Conservation (phyloP, 2,888 invertebrate genomes). For the Macrophya annulata region DNA sequence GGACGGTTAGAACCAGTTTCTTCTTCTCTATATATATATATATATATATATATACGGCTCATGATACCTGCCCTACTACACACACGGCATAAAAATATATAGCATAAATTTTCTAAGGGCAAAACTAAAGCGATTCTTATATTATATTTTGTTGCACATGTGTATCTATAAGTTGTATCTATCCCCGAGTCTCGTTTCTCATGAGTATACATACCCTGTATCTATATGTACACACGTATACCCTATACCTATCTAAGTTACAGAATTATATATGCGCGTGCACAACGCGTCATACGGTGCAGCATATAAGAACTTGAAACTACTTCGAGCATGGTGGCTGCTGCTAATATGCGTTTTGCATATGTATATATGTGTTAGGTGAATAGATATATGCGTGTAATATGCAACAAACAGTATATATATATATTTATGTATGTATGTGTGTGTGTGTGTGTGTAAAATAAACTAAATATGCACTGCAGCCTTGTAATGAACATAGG, state of each 20-base stretch:
- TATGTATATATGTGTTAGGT: not conserved
- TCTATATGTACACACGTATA: too few relatives aligned
- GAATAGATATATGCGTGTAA: not conserved
- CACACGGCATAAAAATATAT: too few relatives aligned
- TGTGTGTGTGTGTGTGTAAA: not conserved
- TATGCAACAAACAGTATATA: not conserved
- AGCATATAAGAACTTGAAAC: slow-evolving; percentile 9
- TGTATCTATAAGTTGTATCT: too few relatives aligned
- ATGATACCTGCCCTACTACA: too few relatives aligned
- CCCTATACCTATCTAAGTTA: not conserved
- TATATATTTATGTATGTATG: too few relatives aligned
- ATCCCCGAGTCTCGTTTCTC: not conserved
- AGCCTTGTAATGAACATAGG: not conserved
- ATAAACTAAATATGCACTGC: not conserved
- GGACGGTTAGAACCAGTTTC: too few relatives aligned
- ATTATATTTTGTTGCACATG: too few relatives aligned
- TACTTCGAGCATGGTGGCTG: not conserved
- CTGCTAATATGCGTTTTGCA: not conserved
- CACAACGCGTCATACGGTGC: slow-evolving; percentile 1
- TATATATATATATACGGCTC: too few relatives aligned
- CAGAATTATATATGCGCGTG: not conserved
- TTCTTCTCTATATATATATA: too few relatives aligned
- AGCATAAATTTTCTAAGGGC: too few relatives aligned
- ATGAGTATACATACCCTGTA: not conserved
- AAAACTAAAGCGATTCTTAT: too few relatives aligned